A percentile compares a stretch with the other conserved stretches of the same genome.
Conservation (phyloP, 2,113 vertebrate species). For the Thamnaconus septentrionalis region DNA sequence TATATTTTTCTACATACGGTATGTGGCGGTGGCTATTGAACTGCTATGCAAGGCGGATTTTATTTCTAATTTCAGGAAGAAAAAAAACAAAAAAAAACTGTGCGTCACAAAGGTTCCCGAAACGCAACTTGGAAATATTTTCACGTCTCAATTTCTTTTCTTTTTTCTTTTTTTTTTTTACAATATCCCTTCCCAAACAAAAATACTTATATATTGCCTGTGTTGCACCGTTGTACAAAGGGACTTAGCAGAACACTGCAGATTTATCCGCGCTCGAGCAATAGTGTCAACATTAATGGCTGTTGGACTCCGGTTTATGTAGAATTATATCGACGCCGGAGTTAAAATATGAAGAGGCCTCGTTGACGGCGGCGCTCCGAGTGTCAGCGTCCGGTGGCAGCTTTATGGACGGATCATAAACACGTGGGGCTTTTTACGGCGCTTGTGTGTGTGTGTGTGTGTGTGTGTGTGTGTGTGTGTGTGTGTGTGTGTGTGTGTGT, state of each 20-base stretch:
- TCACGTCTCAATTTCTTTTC: too few relatives aligned
- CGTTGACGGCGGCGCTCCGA: conserved; percentile 26
- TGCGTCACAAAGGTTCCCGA: too few relatives aligned
- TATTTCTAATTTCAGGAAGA: conserved; percentile 31
- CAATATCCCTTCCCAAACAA: not conserved
- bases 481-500: conserved; percentile 22
- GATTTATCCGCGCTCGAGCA: conserved; percentile 12
- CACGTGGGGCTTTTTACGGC: conserved; percentile 30
- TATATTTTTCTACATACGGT: conserved; percentile 59
- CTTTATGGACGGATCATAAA: conserved; percentile 60
- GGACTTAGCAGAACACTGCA: not conserved
- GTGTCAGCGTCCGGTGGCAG: conserved; percentile 44
- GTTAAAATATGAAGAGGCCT: conserved; percentile 27
- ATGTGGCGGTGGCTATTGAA: conserved; percentile 15
- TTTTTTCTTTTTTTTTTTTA: too few relatives aligned
- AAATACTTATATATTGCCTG: conserved; percentile 7
- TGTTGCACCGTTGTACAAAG: not conserved
- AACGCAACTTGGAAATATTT: too few relatives aligned
- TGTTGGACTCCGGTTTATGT: conserved; percentile 21
- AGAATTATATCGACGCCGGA: conserved; percentile 28
- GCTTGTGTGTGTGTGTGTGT: conserved; percentile 14
- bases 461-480: conserved; percentile 16
- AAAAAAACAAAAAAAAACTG: not conserved
- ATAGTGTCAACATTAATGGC: conserved; percentile 1
- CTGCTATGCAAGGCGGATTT: conserved; percentile 59